Evolutionary conservation across 2,888 invertebrate genomes (phyloP), one percentile per base, ranked within the genome.

Genomic region (Eumerus sabulonum): DNA sequence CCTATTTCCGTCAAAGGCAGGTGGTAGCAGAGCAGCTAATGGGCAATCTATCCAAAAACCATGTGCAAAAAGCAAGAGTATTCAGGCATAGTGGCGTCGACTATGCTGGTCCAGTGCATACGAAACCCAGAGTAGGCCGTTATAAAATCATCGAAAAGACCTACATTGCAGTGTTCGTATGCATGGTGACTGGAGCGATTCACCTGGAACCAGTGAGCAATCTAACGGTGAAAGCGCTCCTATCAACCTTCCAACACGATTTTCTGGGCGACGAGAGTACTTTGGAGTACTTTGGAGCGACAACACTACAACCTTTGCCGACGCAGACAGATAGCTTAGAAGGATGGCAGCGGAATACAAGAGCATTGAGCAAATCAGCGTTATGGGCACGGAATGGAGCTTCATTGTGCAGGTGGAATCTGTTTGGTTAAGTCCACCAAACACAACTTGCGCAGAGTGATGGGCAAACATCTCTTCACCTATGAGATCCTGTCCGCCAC

Each of bases 381-480:
- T 11, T 11, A 36, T 36, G 36, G 36, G 36, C 5, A 36, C 5
- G 11, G 11, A 36, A 11, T 36, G 36, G 36, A 36, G 11, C 5
- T 36, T 36, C 36, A 36, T 36, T 11, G 36, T 36, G 1, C 42
- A 4, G 56, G 44, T 7, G 56, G 56, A 19, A 57, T 57, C 9
- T 44, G 44, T 42, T 14, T 44, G 18, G 38, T 36, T 11, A 36
- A 36, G 36, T 36, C 36, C 36, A 36, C 11, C 11, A 27, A 57
- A 17, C 16, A 45, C 16, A 45, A 59, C 27, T 17, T 59, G 17
- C 59, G 45, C 5, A 59, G 47, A 36, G 35, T 59, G 4, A 17
- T 59, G 57, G 45, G 57, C 9, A 66, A 42, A 3, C 66, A 66
- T 11, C 54, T 54, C 5, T 66, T 66, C 13, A 66, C 66, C 1